Percentiles rank a stretch among this genome's conserved stretches.
phyloP scores from a whole-genome alignment of 2,888 invertebrate species.

The Laothoe populi region DNA sequence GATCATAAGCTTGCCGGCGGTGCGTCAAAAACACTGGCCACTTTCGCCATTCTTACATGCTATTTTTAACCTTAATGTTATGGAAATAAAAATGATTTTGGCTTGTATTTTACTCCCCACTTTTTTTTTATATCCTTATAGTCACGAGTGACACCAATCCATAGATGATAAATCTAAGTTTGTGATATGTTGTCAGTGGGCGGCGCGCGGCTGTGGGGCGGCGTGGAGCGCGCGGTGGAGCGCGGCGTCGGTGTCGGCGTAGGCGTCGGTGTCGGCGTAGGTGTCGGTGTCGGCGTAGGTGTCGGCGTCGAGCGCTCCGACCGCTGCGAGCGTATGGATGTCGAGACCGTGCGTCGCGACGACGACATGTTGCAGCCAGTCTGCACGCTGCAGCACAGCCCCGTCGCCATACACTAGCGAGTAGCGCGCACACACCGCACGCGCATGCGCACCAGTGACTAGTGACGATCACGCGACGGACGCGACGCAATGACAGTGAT shows the following conservation, averaged over 20 bases:
- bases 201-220: constrained; percentile 37
- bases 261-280: background rate
- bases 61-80: too few relatives aligned
- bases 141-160: too few relatives aligned
- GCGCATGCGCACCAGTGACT: background rate
- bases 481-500: constrained; percentile 20
- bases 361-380: constrained; percentile 91
- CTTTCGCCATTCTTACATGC: too few relatives aligned
- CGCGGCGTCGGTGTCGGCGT: constrained; percentile 37
- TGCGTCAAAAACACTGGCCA: too few relatives aligned
- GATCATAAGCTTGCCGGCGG: too few relatives aligned
- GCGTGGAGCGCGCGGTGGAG: constrained; percentile 32
- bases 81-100: too few relatives aligned
- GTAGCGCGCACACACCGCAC: background rate
- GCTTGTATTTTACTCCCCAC: too few relatives aligned
- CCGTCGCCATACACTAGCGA: constrained; percentile 93
- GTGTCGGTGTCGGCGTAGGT: background rate
- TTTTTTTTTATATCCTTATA: too few relatives aligned
- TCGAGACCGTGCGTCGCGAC: constrained; percentile 72
- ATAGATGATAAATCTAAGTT: too few relatives aligned
- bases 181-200: constrained; percentile 48
- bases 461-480: background rate
- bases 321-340: constrained; percentile 91
- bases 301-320: constrained; percentile 48
- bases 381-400: constrained; percentile 93